Evolutionary conservation across 2,797 vertebrate genomes (phyloP), one percentile per base, ranked within the genome.

Genomic region (Spinus olivaceus): DNA sequence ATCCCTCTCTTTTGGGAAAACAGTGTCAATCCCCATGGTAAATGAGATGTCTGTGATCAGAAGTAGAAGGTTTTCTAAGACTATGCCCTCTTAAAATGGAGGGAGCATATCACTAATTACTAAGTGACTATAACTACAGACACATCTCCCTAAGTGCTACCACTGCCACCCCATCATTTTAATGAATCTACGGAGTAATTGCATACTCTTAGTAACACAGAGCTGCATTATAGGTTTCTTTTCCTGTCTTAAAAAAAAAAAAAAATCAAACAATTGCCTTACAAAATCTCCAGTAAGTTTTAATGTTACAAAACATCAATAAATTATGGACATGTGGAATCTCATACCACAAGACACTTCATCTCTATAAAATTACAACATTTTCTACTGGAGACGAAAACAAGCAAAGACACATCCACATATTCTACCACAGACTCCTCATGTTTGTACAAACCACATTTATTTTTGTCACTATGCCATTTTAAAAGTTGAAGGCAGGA

Each of bases 381-480:
- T 79, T 86, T 87, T 78, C 66, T 84, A n/a, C 35, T 64, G 61
- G 28, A 32, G 18, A 65, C 79, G 32, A 50, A 81, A 80, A 90
- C 50, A 63, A 92, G 66, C 27, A 86, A 33, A 74, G 77, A 65
- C 35, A 53, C 8, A 67, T 33, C 71, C 69, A 64, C 49, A 14
- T 37, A 56, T 35, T 87, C 78, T 54, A 85, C 81, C 81, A 42
- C 83, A 90, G 71, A 53, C 46, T 88, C 42, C 50, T 94, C 53
- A 8, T 28, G 16, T 90, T 60, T 77, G 56, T 44, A 47, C 39
- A 88, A 95, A 70, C 78, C 60, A 60, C 74, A 57, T 74, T 85
- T 95, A 61, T 84, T 95, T 90, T 86, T 92, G 81, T 84, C 71
- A 60, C 60, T 47, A 3, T 61, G 78, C 63, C 71, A 90, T 46